A percentile compares a stretch with the other conserved stretches of the same genome.
These are phyloP conservation scores for Pegoplata infirma DNA, from an alignment of 2,888 invertebrate genomes.

Conservation along the genomic window DNA sequence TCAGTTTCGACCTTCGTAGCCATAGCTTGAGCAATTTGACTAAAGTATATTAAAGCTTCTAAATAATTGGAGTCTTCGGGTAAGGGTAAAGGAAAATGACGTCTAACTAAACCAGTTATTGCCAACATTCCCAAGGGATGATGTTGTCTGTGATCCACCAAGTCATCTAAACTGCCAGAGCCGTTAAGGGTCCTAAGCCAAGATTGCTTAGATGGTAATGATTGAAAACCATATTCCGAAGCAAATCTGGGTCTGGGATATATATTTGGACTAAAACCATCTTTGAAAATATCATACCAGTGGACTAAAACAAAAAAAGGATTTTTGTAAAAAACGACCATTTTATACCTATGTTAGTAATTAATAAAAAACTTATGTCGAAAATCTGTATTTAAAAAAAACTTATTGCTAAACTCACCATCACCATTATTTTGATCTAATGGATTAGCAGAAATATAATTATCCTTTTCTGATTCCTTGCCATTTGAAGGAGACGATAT, in stretches of 20 bases:
- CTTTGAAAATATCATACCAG: slow-evolving; percentile 90
- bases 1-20: slow-evolving; percentile 92
- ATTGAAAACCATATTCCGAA: slow-evolving; percentile 98
- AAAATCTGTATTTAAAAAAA: too few species aligned
- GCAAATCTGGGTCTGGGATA: slow-evolving; percentile 92
- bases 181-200: slow-evolving; percentile 81
- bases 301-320: slow-evolving; percentile 81
- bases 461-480: slow-evolving; percentile 81
- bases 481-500: slow-evolving; percentile 97
- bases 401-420: slow-evolving; percentile 79
- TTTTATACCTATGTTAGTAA: too few species aligned
- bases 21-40: slow-evolving; percentile 95
- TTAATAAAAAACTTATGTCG: too few species aligned
- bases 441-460: slow-evolving; percentile 88
- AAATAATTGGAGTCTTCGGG: slow-evolving; percentile 80
- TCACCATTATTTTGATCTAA: slow-evolving; percentile 91
- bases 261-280: slow-evolving; percentile 88
- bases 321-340: too few species aligned
- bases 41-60: slow-evolving; percentile 87
- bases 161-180: slow-evolving; percentile 81
- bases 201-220: slow-evolving; percentile 87
- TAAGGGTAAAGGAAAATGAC: slow-evolving; percentile 82
- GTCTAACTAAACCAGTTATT: slow-evolving; percentile 81
- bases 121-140: slow-evolving; percentile 85
- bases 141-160: slow-evolving; percentile 91